These are phyloP conservation scores for Hypomesus transpacificus DNA, from an alignment of 2,113 vertebrate species.

Conservation along the genomic window DNA sequence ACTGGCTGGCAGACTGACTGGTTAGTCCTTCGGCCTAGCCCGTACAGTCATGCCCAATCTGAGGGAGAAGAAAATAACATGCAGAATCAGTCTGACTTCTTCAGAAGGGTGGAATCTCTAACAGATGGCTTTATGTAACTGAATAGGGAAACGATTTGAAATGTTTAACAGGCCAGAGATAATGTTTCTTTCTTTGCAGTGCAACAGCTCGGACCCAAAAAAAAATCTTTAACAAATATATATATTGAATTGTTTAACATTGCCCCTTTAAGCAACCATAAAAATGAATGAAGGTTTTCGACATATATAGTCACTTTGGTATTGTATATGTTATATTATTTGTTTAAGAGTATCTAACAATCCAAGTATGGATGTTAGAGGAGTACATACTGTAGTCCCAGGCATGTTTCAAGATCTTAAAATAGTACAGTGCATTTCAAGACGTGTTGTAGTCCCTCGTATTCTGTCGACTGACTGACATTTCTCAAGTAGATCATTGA, in stretches of 20 bases:
- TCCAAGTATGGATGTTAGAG: conserved; percentile 13
- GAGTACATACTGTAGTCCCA: conserved; percentile 13
- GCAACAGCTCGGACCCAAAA: no score
- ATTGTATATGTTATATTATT: conserved; percentile 17
- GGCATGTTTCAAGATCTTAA: conserved; percentile 3
- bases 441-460: conserved; percentile 9
- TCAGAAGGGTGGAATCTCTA: conserved; percentile 21
- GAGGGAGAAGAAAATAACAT: conserved; percentile 51
- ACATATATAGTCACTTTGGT: no score
- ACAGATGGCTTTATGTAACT: conserved; percentile 35
- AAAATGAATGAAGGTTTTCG: no score
- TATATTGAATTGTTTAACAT: no score
- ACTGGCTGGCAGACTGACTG: not conserved
- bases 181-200: no score
- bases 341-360: no score
- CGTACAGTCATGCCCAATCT: conserved; percentile 70
- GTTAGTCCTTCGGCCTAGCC: conserved; percentile 58
- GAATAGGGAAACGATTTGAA: not conserved
- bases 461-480: not conserved
- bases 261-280: no score
- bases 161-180: not conserved
- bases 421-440: conserved; percentile 13
- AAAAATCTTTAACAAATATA: no score
- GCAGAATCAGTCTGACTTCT: conserved; percentile 54
- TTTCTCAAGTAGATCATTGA: conserved; percentile 12